A percentile compares a stretch with the other conserved stretches of the same genome.
Conservation (phyloP, 1,140 invertebrate genomes). For the Hylaeus anthracinus region DNA sequence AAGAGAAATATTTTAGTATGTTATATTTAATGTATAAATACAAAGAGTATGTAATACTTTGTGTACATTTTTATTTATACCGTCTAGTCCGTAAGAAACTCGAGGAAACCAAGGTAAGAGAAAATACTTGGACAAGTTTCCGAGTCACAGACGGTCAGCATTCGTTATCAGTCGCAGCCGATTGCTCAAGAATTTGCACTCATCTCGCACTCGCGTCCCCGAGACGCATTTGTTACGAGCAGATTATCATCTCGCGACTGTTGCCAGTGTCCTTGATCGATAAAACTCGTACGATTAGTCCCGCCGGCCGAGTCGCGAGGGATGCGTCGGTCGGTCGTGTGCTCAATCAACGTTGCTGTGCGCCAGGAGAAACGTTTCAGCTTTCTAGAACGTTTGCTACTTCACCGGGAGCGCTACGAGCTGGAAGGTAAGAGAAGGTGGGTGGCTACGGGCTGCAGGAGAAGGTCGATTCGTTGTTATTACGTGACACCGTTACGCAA, state of each 20-base stretch:
- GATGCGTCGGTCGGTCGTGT: not conserved
- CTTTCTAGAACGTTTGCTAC: conserved; percentile 54
- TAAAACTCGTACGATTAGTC: conserved; percentile 30
- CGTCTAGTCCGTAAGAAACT: too few relatives aligned
- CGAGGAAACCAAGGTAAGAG: too few relatives aligned
- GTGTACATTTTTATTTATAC: too few relatives aligned
- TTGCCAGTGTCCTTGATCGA: conserved; percentile 13
- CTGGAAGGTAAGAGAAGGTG: conserved; percentile 52
- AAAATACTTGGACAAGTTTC: too few relatives aligned
- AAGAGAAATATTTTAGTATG: too few relatives aligned
- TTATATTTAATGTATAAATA: too few relatives aligned
- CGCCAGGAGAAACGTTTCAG: conserved; percentile 34
- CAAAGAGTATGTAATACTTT: too few relatives aligned
- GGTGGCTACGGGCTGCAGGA: conserved; percentile 55
- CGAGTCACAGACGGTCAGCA: not conserved
- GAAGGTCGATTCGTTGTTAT: conserved; percentile 71
- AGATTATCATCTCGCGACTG: conserved; percentile 21
- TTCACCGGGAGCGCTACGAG: conserved; percentile 22
- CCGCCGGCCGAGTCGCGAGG: not conserved
- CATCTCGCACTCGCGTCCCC: not conserved
- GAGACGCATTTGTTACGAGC: conserved; percentile 3
- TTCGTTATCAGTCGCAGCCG: not conserved
- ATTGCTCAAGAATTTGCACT: conserved; percentile 4
- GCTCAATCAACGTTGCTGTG: not conserved
- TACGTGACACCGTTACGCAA: conserved; percentile 74